Evolutionary conservation across 2,797 vertebrate species (phyloP), one percentile per base, ranked within the genome.

Genomic region (Centropyge bicolor): DNA sequence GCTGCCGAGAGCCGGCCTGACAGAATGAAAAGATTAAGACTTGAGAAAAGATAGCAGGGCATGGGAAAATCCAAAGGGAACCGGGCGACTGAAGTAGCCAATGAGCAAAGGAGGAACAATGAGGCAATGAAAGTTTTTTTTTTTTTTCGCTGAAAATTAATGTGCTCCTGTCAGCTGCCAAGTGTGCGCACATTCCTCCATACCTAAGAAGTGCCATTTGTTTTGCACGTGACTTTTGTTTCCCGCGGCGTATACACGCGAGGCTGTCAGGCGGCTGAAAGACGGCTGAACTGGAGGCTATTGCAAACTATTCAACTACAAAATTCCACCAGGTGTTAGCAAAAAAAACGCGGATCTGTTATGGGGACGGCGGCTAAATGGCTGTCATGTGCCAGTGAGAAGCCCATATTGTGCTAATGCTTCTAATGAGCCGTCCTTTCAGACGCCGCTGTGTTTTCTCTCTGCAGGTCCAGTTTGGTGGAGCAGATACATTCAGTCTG

Each of bases 11-110:
- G 87, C 74, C 48, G 80, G 86, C 87, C 89, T 91, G 93, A 93
- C 91, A 88, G 91, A 92, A 93, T 95, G 95, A 96, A 95, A 95
- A 95, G 93, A 93, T 92, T 91, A 93, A 91, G 91, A 93, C 92
- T 90, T 89, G 88, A 95, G 91, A 95, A 95, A 94, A 95, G 94
- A 95, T 95, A 93, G 92, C 81, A 66, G 95, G 94, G 95, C 94
- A 95, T 95, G 95, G 95, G 95, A 96, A 96, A 94, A 89, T 88
- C 90, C 91, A 90, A 82, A 87, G 85, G 87, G 91, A 92, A 85
- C 81, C 61, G 12, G 70, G 79, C 65, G 82, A 88, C 88, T 91
- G 81, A 90, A 90, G 91, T 86, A 82, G 86, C 93, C 93, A 92
- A 89, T 89, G 90, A 92, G 93, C 78, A 80, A 73, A 76, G 78